Evolutionary conservation across 92 coral and sea anemone species (phyloP).

Genomic region (Porites cylindrica): DNA sequence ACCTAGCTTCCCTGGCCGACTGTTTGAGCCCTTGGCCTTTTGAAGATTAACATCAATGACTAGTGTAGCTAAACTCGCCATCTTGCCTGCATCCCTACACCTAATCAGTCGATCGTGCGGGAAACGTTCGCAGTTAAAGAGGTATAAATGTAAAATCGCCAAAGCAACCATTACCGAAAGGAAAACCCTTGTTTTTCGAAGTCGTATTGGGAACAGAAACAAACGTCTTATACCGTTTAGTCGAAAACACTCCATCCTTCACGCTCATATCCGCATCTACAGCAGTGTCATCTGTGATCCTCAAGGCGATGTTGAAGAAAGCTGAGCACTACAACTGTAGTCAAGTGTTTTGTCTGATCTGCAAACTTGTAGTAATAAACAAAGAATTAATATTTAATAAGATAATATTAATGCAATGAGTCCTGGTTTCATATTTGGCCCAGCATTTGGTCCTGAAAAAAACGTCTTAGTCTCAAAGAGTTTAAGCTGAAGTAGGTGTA

Average conservation of each 20-base stretch:
- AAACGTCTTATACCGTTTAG: background rate
- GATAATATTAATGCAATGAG: background rate
- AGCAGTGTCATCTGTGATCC: background rate
- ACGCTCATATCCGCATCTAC: background rate
- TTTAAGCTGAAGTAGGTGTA: too few relatives aligned
- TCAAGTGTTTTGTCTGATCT: slow-evolving; percentile 9
- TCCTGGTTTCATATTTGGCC: too few relatives aligned
- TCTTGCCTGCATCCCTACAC: background rate
- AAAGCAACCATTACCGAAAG: background rate
- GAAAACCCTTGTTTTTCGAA: slow-evolving; percentile 13
- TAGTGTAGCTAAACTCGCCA: too few relatives aligned
- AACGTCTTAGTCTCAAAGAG: too few relatives aligned
- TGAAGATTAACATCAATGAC: background rate
- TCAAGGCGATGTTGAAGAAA: background rate
- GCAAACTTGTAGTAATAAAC: background rate
- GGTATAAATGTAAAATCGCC: slow-evolving; percentile 6
- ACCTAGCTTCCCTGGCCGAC: background rate
- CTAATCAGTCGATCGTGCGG: background rate
- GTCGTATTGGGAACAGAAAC: background rate
- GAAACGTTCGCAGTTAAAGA: background rate
- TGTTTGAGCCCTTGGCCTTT: background rate
- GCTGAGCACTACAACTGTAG: too few relatives aligned
- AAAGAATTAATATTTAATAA: background rate
- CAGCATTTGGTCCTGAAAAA: too few relatives aligned
- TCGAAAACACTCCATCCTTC: background rate